Evolutionary conservation across 2,888 invertebrate species (phyloP), one percentile per base, ranked within the genome.

Genomic region (Gnatocerus cornutus): DNA sequence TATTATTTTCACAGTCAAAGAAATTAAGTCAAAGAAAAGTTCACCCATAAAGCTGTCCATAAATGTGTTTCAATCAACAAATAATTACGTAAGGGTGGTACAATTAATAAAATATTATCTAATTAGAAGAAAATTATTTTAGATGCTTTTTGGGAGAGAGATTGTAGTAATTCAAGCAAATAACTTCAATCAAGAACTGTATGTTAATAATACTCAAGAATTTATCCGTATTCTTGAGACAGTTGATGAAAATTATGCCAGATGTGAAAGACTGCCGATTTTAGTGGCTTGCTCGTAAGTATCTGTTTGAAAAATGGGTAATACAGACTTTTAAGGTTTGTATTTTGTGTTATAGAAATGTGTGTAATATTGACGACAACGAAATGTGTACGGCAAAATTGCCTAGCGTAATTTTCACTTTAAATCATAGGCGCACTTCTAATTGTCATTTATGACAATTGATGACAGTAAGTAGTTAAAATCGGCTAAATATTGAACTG

Each of bases 231-330:
- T 58, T 45, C 2, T 58, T 9, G 58, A 58, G 10, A 43, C 10
- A 29, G 8, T 45, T 39, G 16, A 7, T 7, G 2, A 45, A 8
- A 29, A 29, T 6, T 21, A 29, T 21, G 6, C 3, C 29, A 8
- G 21, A 21, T 21, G 21, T 21, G 21, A 21, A 13, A 1, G n/a
- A 8, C n/a, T 6, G 21, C 58, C 58, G 5, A 58, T 58, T 43
- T 12, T 58, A 14, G 30, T 58, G 1, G 30, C 14, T 29, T 58
- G 58, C 13, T 43, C 29, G 58, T 58, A 30, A 58, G 58, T 45
- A 56, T 52, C n/a, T 50, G 4, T n/a, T n/a, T n/a, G n/a, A n/a
- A n/a, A n/a, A n/a, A n/a, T n/a, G n/a, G n/a, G n/a, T n/a, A n/a
- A n/a, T n/a, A n/a, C n/a, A n/a, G 4, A 21, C 21, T 21, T 21